Evolutionary conservation across 1,140 invertebrate species (phyloP).

Genomic region (Zaprionus gabonicus): DNA sequence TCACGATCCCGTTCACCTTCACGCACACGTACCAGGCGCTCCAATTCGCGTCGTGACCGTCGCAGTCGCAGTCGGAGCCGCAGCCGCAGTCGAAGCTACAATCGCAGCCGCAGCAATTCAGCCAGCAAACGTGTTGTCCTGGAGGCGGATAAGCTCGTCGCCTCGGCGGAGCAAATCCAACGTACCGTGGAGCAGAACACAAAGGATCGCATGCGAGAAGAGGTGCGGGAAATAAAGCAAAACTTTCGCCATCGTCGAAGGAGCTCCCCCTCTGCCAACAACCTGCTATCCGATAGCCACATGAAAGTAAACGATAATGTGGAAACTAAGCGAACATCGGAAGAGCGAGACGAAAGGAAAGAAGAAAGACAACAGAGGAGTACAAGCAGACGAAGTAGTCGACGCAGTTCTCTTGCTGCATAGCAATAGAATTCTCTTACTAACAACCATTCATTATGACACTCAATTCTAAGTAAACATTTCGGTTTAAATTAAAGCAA

Average conservation of each 20-base stretch:
- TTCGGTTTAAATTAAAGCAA: not conserved
- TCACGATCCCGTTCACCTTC: constrained; percentile 84
- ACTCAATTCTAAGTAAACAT: constrained; percentile 21
- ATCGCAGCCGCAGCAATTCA: constrained; percentile 34
- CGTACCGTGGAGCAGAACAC: constrained; percentile 75
- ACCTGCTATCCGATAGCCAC: constrained; percentile 12
- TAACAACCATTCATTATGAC: constrained; percentile 1
- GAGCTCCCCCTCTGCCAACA: constrained; percentile 1
- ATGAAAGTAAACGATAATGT: not conserved
- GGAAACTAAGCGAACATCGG: constrained; percentile 4
- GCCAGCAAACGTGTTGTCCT: constrained; percentile 53
- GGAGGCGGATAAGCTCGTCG: constrained; percentile 74
- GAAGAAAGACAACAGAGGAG: constrained; percentile 30
- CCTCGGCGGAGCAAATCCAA: constrained; percentile 79
- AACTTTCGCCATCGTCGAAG: constrained; percentile 56
- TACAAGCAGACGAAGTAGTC: constrained; percentile 49
- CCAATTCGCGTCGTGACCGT: constrained; percentile 73
- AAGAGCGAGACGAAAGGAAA: not conserved
- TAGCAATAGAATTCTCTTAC: constrained; percentile 28
- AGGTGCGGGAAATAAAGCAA: constrained; percentile 73
- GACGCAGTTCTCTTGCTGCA: constrained; percentile 60
- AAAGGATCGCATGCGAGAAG: constrained; percentile 74
- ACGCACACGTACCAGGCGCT: constrained; percentile 77
- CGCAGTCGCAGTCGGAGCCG: constrained; percentile 61
- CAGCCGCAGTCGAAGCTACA: constrained; percentile 37